phyloP scores from a whole-genome alignment of 2,797 vertebrate genomes.

The Eutrigla gurnardus region DNA sequence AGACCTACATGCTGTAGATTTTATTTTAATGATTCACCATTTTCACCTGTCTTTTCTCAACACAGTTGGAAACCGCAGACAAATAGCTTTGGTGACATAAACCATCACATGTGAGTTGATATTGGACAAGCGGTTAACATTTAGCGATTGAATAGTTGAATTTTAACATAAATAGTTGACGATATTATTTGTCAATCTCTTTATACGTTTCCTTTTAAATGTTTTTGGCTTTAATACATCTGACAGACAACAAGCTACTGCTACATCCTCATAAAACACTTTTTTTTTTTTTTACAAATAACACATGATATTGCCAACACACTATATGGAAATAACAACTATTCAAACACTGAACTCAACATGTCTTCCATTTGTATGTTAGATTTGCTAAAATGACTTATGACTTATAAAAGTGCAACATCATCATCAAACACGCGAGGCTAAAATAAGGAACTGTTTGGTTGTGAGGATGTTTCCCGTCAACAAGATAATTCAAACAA shows the following conservation, averaged over 20 bases:
- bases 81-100: slow-evolving; percentile 7
- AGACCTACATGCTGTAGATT: no score
- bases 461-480: slow-evolving; percentile 1
- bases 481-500: slow-evolving; percentile 33
- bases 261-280: neutral
- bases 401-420: neutral
- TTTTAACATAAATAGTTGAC: neutral
- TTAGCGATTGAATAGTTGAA: slow-evolving; percentile 1
- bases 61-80: neutral
- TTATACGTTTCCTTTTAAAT: slow-evolving; percentile 8
- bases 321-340: neutral
- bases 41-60: no score
- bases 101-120: neutral
- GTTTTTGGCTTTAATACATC: neutral
- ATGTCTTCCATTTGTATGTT: neutral
- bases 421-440: slow-evolving; percentile 6
- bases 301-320: neutral
- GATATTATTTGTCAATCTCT: neutral
- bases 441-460: neutral
- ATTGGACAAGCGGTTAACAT: neutral
- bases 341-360: neutral
- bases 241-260: neutral
- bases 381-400: neutral
- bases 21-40: no score
- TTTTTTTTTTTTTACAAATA: neutral